Conservation (phyloP, 2,888 invertebrate genomes). For the Candidula unifasciata region DNA sequence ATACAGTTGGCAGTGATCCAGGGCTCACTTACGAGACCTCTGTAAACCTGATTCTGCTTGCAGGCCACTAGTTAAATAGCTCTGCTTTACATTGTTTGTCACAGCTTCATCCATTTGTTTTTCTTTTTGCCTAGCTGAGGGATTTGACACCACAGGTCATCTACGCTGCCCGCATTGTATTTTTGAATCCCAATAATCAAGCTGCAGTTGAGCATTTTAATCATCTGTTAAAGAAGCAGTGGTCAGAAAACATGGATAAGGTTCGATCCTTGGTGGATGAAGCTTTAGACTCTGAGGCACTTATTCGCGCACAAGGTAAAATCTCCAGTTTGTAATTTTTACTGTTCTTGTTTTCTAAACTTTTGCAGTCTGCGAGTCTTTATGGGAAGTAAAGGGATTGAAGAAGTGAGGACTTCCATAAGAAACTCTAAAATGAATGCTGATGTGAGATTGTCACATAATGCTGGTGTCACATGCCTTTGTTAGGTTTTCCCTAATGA, state of each 20-base stretch:
- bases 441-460: no score
- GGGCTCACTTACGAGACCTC: no score
- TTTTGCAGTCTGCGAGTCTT: no score
- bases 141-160: constrained; percentile 96
- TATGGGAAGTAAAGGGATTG: no score
- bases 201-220: constrained; percentile 98
- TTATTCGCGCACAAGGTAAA: constrained; percentile 93
- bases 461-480: no score
- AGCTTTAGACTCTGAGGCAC: constrained; percentile 96
- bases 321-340: not conserved
- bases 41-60: no score
- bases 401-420: no score
- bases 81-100: not conserved
- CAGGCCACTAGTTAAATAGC: not conserved
- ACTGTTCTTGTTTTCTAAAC: no score
- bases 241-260: constrained; percentile 92
- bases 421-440: no score
- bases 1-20: no score
- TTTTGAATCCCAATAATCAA: constrained; percentile 92
- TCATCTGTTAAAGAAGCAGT: constrained; percentile 93
- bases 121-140: constrained; percentile 83
- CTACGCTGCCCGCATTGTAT: constrained; percentile 95
- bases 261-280: constrained; percentile 96
- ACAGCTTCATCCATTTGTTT: not conserved
- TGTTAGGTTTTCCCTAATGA: no score